These are phyloP conservation scores for Colossoma macropomum DNA, from an alignment of 2,113 vertebrate genomes.

Conservation along the genomic window DNA sequence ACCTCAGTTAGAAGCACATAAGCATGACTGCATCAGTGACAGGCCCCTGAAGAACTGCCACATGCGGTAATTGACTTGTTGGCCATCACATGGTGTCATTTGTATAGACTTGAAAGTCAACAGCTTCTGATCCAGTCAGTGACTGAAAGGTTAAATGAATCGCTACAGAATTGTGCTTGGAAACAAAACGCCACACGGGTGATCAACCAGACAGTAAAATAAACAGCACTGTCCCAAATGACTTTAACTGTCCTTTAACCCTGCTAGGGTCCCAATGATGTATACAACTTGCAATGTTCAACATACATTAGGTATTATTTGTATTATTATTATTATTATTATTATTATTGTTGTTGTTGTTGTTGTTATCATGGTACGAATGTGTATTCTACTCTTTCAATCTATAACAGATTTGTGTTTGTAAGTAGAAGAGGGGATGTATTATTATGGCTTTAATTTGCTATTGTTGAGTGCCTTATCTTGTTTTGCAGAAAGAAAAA, in stretches of 20 bases:
- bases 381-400: too few relatives aligned
- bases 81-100: conserved; percentile 52
- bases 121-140: conserved; percentile 50
- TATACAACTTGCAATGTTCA: background rate
- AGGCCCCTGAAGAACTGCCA: conserved; percentile 52
- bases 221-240: conserved; percentile 12
- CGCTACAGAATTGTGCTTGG: conserved; percentile 40
- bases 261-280: background rate
- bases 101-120: conserved; percentile 52
- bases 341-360: background rate
- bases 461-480: too few relatives aligned
- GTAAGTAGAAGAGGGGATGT: too few relatives aligned
- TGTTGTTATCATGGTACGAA: too few relatives aligned
- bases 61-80: conserved; percentile 54
- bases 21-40: conserved; percentile 55
- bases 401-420: background rate
- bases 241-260: conserved; percentile 47
- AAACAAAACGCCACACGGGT: conserved; percentile 48
- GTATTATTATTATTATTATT: background rate
- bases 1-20: conserved; percentile 32
- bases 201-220: conserved; percentile 40
- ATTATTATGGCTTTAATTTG: too few relatives aligned
- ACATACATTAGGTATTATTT: background rate
- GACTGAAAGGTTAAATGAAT: conserved; percentile 55
- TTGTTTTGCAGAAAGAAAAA: too few relatives aligned